Evolutionary conservation across 2,888 invertebrate genomes (phyloP).

Genomic region (Lycaena phlaeas): DNA sequence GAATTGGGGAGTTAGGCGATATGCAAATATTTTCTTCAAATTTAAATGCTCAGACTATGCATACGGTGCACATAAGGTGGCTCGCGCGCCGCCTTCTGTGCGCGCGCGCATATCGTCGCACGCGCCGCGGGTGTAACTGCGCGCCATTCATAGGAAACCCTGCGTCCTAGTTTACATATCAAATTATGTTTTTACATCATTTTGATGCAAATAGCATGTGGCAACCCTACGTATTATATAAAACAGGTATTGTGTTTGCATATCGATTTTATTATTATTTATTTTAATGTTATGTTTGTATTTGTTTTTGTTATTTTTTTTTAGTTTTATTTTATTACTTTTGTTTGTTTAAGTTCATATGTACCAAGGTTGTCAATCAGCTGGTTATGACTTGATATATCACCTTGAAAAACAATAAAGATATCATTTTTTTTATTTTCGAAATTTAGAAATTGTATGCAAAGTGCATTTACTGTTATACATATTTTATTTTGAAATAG

Average conservation of each 20-base stretch:
- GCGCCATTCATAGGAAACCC: conserved; percentile 17
- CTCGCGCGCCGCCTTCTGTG: conserved; percentile 29
- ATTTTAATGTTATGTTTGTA: conserved; percentile 66
- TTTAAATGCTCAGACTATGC: conserved; percentile 35
- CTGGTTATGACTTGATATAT: conserved; percentile 48
- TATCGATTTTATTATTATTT: conserved; percentile 52
- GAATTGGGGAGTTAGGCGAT: conserved; percentile 66
- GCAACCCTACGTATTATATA: neutral
- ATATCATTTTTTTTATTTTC: conserved; percentile 65
- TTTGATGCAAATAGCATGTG: conserved; percentile 65
- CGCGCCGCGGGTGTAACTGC: conserved; percentile 55
- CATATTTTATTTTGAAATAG: conserved; percentile 53
- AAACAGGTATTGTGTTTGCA: conserved; percentile 45
- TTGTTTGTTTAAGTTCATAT: conserved; percentile 52
- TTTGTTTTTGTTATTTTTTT: conserved; percentile 59
- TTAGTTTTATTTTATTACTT: conserved; percentile 53
- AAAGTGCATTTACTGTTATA: conserved; percentile 69
- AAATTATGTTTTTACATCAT: conserved; percentile 33
- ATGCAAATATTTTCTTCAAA: conserved; percentile 69
- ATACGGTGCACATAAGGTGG: conserved; percentile 28
- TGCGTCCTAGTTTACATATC: conserved; percentile 8
- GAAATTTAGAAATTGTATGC: conserved; percentile 66
- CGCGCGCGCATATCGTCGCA: conserved; percentile 37
- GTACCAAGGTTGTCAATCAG: conserved; percentile 30
- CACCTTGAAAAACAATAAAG: conserved; percentile 66